Conservation (phyloP, 2,797 vertebrate species). For the Rhinatrema bivittatum region DNA sequence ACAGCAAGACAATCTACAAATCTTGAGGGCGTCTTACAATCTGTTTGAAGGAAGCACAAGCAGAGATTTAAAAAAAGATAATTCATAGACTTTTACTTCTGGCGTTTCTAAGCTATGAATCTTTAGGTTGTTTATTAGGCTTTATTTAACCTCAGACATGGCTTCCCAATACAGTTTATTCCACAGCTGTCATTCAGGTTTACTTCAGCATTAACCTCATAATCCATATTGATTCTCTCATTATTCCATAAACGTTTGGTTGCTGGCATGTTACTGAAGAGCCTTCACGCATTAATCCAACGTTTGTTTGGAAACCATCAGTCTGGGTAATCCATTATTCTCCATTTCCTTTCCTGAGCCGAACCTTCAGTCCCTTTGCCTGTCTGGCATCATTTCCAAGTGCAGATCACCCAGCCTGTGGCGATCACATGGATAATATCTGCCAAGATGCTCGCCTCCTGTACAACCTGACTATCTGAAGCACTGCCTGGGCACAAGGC, state of each 20-base stretch:
- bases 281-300: constrained; percentile 43
- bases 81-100: too few species aligned
- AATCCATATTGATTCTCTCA: constrained; percentile 63
- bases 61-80: too few species aligned
- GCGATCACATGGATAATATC: too few species aligned
- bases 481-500: too few species aligned
- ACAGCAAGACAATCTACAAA: too few species aligned
- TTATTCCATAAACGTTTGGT: constrained; percentile 36
- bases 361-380: background rate
- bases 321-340: constrained; percentile 35
- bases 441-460: too few species aligned
- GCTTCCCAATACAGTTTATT: constrained; percentile 63
- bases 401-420: too few species aligned
- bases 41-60: too few species aligned
- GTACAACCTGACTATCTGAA: too few species aligned
- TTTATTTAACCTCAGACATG: constrained; percentile 58
- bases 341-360: constrained; percentile 5
- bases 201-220: constrained; percentile 59
- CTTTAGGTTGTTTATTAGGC: constrained; percentile 52
- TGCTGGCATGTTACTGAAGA: constrained; percentile 41
- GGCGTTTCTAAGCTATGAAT: too few species aligned
- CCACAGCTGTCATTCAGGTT: constrained; percentile 61
- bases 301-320: constrained; percentile 17
- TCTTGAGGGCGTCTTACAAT: too few species aligned
- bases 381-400: constrained; percentile 1